Base-by-base conservation (phyloP, 2,888 invertebrate species). In the Melangyna quadrimaculata region DNA sequence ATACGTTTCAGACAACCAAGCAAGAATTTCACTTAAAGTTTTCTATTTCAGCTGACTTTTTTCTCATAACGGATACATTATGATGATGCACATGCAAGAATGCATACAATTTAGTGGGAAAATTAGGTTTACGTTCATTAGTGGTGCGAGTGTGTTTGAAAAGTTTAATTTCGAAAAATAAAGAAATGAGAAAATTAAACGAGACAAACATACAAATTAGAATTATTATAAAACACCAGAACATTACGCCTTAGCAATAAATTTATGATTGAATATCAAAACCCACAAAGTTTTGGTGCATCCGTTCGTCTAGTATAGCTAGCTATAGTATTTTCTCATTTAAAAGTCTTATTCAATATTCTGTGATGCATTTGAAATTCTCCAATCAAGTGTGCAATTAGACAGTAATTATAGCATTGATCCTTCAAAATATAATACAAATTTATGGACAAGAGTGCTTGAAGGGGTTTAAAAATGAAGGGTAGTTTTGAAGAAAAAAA, bases 31-130 rank as follows among this genome's bases (percentile, higher is more conserved):
- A 71, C 40, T 74, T 53, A 9, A n/a, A 55, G 61, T 65, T 48
- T 59, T 55, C 53, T 63, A 14, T 22, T 10, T 51, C 83, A 83
- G 78, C 78, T 83, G 83, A 74, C 57, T 14, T 35, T 48, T 53
- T 83, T 78, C 83, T 65, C 78, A 70, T 37, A 83, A 17, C 29
- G 37, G 51, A 48, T 4, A 45, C 2, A n/a, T 17, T 4, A 45
- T 48, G n/a, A 24, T 12, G 10, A 10, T 12, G 55, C 63, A 19
- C 65, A 40, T 45, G 19, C 14, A 27, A 43, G 8, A 61, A 40
- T 69, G 53, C 69, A 45, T 55, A 19, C 2, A n/a, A 69, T 61
- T 59, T 37, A 37, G 19, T 37, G 1, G 3, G 19, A 4, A 32
- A 19, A 22, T 37, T 59, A 1, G 6, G 14, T 27, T n/a, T 27